These are phyloP conservation scores for Ganaspis brasiliensis DNA, from an alignment of 2,888 invertebrate genomes.

Conservation along the genomic window DNA sequence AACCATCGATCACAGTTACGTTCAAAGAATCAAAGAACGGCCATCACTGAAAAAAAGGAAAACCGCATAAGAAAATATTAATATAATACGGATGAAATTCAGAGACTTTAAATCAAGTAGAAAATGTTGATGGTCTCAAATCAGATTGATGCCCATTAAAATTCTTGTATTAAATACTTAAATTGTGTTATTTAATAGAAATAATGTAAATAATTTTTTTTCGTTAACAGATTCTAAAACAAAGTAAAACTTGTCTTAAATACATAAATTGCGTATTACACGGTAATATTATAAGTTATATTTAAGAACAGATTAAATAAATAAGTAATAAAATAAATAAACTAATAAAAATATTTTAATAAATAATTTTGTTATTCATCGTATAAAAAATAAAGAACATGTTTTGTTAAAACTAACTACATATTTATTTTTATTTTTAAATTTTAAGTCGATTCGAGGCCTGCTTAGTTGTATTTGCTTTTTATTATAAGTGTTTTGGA, in stretches of 20 bases:
- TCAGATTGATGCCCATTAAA: background rate
- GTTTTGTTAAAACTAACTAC: too few relatives aligned
- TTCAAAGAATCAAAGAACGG: conserved; percentile 14
- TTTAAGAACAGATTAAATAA: too few relatives aligned
- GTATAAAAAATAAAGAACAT: too few relatives aligned
- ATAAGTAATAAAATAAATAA: too few relatives aligned
- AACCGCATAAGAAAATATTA: conserved; percentile 4
- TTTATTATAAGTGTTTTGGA: too few relatives aligned
- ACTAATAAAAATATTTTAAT: too few relatives aligned
- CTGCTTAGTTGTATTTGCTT: too few relatives aligned
- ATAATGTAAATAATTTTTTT: background rate
- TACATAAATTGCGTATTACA: too few relatives aligned
- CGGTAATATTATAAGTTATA: too few relatives aligned
- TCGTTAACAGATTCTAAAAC: background rate
- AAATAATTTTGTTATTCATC: too few relatives aligned
- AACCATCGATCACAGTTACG: background rate
- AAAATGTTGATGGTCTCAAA: background rate
- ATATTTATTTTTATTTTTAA: too few relatives aligned
- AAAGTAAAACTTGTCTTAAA: background rate
- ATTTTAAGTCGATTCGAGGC: too few relatives aligned
- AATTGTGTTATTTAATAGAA: background rate
- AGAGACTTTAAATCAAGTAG: background rate
- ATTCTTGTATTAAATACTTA: background rate
- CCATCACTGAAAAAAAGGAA: conserved; percentile 19
- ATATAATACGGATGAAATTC: background rate